Evolutionary conservation across 2,888 invertebrate genomes (phyloP), one percentile per base, ranked within the genome.

Genomic region (Aproaerema taeniolella): DNA sequence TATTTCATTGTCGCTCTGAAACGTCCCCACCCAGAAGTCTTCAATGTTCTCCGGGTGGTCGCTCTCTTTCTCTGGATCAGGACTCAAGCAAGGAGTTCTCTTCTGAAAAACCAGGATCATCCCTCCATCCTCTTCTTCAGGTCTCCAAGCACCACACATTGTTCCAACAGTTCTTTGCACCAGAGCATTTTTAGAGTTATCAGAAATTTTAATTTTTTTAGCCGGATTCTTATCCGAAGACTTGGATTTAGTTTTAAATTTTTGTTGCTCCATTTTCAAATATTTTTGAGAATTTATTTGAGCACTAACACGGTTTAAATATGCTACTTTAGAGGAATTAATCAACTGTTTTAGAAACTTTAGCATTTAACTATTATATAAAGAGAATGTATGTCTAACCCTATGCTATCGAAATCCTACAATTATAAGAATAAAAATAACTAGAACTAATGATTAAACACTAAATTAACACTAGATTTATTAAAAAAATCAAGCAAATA

Each of bases 141-240:
- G 78, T 40, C 87, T 66, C 87, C 87, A 87, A 17, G 85, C 67
- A 40, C 87, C 87, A 63, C 87, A 87, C 85, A 86, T 86, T 31
- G 87, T 87, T 2, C 71, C 77, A 8, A 87, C 85, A 41, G 83
- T 86, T 47, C 87, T 77, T 41, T 51, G 59, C 15, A 51, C 39
- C n/a, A 42, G 28, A 15, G 12, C 25, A 31, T 37, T 42, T 2
- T 44, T 47, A 17, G 40, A 43, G 39, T 56, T 54, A 46, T 40
- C 49, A 2, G 44, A 45, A 20, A 72, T 17, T 58, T 74, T 79
- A 0, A 75, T 54, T 63, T 73, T 83, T 55, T 83, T 85, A 0
- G 56, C 53, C 1, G 77, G 73, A 34, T 71, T 65, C 31, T 66
- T 49, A 47, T 48, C 52, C 2, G 52, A 51, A 50, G 12, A 11